phyloP scores from a whole-genome alignment of 1,140 invertebrate species.

The Pomacea maculata region DNA sequence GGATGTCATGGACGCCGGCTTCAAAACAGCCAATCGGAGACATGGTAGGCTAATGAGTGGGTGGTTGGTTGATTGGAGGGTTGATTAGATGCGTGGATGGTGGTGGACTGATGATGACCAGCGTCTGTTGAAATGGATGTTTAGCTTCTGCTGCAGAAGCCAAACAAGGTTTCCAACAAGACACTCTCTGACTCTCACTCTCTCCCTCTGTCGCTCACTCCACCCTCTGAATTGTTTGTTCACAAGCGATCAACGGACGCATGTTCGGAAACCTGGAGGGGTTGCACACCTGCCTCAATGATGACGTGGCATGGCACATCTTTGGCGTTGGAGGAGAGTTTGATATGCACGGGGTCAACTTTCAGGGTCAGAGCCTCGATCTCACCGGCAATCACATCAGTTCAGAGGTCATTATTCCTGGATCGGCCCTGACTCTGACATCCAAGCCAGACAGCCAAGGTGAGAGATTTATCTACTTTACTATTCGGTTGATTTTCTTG shows the following conservation, averaged over 20 bases:
- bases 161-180: no score
- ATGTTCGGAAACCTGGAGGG: conserved; percentile 54
- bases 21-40: background rate
- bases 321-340: conserved; percentile 45
- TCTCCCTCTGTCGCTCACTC: no score
- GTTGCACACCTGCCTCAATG: conserved; percentile 45
- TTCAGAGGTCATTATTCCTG: conserved; percentile 48
- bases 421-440: conserved; percentile 43
- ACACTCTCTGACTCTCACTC: no score
- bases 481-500: background rate
- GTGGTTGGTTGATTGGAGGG: no score
- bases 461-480: conserved; percentile 14
- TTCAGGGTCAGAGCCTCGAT: conserved; percentile 43
- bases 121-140: no score
- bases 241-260: conserved; percentile 48
- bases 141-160: no score
- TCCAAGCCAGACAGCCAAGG: conserved; percentile 53
- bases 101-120: no score
- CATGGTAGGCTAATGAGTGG: background rate
- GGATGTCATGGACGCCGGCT: background rate
- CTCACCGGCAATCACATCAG: conserved; percentile 40
- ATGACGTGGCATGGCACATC: conserved; percentile 55
- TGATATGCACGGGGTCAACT: conserved; percentile 38
- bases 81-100: no score
- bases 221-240: background rate